Base-by-base conservation (phyloP, 2,797 vertebrate genomes). In the Cirrhinus mrigala region DNA sequence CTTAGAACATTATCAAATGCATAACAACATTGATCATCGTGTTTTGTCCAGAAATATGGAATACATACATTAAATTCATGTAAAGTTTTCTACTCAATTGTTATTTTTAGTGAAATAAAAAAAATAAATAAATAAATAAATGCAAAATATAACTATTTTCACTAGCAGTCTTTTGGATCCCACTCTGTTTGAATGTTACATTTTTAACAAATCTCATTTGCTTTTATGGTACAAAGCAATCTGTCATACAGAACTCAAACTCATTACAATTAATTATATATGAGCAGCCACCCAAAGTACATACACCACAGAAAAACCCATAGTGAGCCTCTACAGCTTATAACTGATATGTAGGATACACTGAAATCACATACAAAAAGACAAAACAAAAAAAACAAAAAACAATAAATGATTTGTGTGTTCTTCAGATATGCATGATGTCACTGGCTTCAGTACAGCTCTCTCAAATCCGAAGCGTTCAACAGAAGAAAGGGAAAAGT, bases 371-470 rank as follows among this genome's bases (percentile, higher is more conserved):
- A 50, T 56, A 10, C 29, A 76, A 20, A 37, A 76, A 54, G 18
- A 22, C 18, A n/a, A 22, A 78, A 62, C 4, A 6, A 78, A 62
- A 18, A 27, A 18, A n/a, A 11, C 1, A 60, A n/a, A n/a, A n/a
- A n/a, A 60, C 12, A 24, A 1, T 24, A 58, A n/a, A 60, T 27
- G 14, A 27, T 82, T 60, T 11, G 64, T 70, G 46, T 79, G 85
- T 85, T 54, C 82, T 86, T 66, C 86, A 95, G 93, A 79, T 94
- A 70, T 82, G 87, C 5, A 91, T 92, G 87, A 89, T 93, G 52
- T 82, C 40, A 77, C 76, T 94, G 82, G 92, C 93, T 50, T 86
- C 89, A 24, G 80, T 75, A 33, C 92, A 91, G 62, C 90, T 93
- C 33, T 77, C 54, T 70, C 90, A 92, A 70, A 93, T 94, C 82